Evolutionary conservation across 2,888 invertebrate species (phyloP), one percentile per base, ranked within the genome.

Genomic region (Esperia sulphurella): DNA sequence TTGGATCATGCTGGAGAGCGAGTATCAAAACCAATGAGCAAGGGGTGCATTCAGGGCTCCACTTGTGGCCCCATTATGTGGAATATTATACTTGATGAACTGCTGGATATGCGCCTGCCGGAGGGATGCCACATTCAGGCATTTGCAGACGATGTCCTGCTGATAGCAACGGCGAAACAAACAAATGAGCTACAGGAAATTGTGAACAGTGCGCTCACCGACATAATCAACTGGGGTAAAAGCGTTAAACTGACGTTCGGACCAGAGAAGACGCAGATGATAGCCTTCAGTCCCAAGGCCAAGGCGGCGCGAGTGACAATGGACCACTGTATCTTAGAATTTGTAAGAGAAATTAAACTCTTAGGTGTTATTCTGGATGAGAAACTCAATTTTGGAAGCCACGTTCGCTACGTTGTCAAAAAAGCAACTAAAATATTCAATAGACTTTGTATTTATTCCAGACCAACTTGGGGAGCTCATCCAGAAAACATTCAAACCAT

Each of bases 31-130:
- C 5, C 8, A 0, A 58, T 54, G 45, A 50, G 55, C 2, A 59
- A 43, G 31, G 63, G 63, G 0, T 65, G 64, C 45, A 52, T 65
- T 0, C 64, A 66, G 45, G 65, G 65, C 0, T 63, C 63, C 21
- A 63, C 0, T n/a, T n/a, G n/a, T n/a, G n/a, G n/a, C n/a, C n/a
- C n/a, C n/a, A n/a, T n/a, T n/a, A n/a, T n/a, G n/a, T 63, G 65
- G 65, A 65, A 65, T 42, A 12, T 63, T 0, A 51, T 63, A 0
- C 31, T 66, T 0, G 61, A 68, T 13, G 51, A 57, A 2, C 55
- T 66, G 0, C 52, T 65, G 0, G 14, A 51, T 0, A 28, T 31
- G 2, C 3, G n/a, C 0, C 28, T 55, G 0, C 56, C 55, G 0
- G 3, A 2, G 0, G 58, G 53, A 4, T 59, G 55, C n/a, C 52